Conservation (phyloP, 2,888 invertebrate genomes). For the Pyrgus malvae region DNA sequence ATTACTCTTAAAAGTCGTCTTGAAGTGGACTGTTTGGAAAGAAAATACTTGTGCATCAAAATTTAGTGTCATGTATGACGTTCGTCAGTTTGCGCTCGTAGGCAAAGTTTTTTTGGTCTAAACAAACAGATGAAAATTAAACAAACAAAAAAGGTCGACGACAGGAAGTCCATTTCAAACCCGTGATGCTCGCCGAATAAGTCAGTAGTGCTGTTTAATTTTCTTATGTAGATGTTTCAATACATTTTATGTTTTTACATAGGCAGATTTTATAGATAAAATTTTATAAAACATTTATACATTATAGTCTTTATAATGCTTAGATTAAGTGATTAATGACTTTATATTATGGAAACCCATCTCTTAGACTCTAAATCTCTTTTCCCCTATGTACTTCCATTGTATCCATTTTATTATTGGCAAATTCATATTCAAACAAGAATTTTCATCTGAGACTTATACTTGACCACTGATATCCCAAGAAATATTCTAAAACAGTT, state of each 20-base stretch:
- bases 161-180: conserved; percentile 53
- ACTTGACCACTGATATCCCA: too few relatives aligned
- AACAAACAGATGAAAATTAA: conserved; percentile 63
- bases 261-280: too few relatives aligned
- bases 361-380: too few relatives aligned
- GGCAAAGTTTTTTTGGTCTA: conserved; percentile 50
- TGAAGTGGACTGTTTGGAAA: conserved; percentile 37
- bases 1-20: conserved; percentile 47
- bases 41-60: conserved; percentile 40
- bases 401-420: too few relatives aligned
- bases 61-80: conserved; percentile 55
- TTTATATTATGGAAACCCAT: too few relatives aligned
- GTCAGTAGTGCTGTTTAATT: conserved; percentile 14
- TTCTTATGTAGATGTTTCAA: conserved; percentile 9
- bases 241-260: conserved; percentile 5
- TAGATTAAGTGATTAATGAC: too few relatives aligned
- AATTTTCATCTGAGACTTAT: too few relatives aligned
- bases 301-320: too few relatives aligned
- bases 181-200: conserved; percentile 39
- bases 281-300: too few relatives aligned
- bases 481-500: too few relatives aligned
- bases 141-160: conserved; percentile 53
- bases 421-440: too few relatives aligned
- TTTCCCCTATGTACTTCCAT: too few relatives aligned
- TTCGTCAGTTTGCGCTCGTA: conserved; percentile 58